These are phyloP conservation scores for Parambassis ranga DNA, from an alignment of 2,797 vertebrate species.

Conservation along the genomic window DNA sequence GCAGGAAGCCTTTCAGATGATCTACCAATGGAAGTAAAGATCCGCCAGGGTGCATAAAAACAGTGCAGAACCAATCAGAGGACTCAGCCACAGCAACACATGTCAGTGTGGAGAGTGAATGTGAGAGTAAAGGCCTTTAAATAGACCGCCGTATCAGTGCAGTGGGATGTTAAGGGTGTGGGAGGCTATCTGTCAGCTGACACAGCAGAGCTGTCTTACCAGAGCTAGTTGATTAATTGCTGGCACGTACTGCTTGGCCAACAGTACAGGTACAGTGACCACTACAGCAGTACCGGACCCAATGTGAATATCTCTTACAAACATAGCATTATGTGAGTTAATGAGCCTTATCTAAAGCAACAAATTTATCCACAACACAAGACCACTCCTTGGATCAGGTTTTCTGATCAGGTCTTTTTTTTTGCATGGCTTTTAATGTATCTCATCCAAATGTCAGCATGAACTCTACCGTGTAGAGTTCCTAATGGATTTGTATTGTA, in stretches of 20 bases:
- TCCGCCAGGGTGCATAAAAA: conserved; percentile 7
- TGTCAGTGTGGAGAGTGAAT: conserved; percentile 16
- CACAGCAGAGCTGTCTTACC: conserved; percentile 27
- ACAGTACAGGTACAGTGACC: not conserved
- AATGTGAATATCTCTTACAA: conserved; percentile 1
- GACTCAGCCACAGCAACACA: conserved; percentile 15
- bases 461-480: conserved; percentile 45
- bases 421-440: conserved; percentile 1
- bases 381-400: no score
- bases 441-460: conserved; percentile 26
- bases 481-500: conserved; percentile 28
- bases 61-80: conserved; percentile 21
- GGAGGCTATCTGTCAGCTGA: conserved; percentile 34
- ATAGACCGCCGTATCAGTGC: conserved; percentile 33
- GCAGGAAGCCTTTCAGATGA: conserved; percentile 21
- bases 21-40: not conserved
- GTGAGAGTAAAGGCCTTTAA: conserved; percentile 42
- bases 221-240: conserved; percentile 6
- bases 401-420: no score
- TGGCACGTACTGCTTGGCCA: not conserved
- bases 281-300: conserved; percentile 25
- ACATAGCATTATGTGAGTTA: not conserved
- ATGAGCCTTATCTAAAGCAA: not conserved
- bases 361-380: not conserved
- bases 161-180: conserved; percentile 14